Evolutionary conservation across 1,140 invertebrate genomes (phyloP), one percentile per base, ranked within the genome.

Genomic region (Megathymus violae): DNA sequence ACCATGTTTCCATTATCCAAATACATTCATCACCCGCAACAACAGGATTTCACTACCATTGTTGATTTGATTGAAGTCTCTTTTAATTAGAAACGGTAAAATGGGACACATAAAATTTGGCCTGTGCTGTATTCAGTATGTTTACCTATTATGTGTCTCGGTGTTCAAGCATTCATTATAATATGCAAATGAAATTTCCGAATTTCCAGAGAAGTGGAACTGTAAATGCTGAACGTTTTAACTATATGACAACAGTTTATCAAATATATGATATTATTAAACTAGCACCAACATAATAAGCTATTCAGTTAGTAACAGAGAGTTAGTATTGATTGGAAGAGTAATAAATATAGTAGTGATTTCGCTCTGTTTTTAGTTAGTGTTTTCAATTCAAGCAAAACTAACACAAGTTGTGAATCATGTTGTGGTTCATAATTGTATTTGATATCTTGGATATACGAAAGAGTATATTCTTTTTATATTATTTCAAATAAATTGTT

Each of bases 41-140:
- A 64, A 61, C 50, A 31, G 52, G 58, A 62, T 68, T 72, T 61
- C 31, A 62, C 54, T 34, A 46, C 31, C 54, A n/a, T 31, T 16
- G 48, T 58, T 44, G 48, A 11, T 44, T 31, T 61, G 68, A 68
- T 71, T 69, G 59, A 62, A 71, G 62, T 38, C 52, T 51, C 58
- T 44, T 73, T 69, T 69, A 67, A 73, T 73, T 73, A 59, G 61
- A 16, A 54, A 56, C 15, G 11, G 60, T 34, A 44, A 54, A 64
- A 58, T 64, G 54, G 63, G 22, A 25, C 46, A 46, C 50, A 34
- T 61, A 27, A 64, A 62, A 67, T 67, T 64, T 34, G 61, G 58
- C 63, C 64, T 48, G 64, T 31, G 43, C 31, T 54, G 34, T 38
- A 40, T 52, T 25, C 6, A 17, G 48, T 41, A 41, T 52, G 9